Evolutionary conservation across 2,113 vertebrate species (phyloP).

Genomic region (Tretioscincus oriximinensis): DNA sequence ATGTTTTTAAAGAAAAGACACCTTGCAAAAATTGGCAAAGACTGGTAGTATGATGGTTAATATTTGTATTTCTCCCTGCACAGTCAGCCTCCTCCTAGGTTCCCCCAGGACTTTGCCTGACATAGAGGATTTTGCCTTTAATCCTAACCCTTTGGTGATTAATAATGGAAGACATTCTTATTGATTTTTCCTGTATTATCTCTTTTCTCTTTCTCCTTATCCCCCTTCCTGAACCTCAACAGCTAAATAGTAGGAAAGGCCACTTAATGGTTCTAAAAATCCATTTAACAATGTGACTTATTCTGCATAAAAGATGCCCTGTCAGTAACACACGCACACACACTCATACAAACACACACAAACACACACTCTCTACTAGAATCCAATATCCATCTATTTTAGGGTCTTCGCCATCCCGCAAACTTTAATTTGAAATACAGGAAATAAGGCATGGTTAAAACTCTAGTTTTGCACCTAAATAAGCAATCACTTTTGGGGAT

Average conservation of each 20-base stretch:
- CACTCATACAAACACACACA: conserved; percentile 17
- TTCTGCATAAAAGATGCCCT: conserved; percentile 5
- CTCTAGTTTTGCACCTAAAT: conserved; percentile 32
- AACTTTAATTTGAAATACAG: not conserved
- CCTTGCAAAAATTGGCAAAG: conserved; percentile 27
- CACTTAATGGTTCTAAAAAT: not conserved
- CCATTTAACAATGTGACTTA: conserved; percentile 18
- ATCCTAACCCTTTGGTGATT: conserved; percentile 51
- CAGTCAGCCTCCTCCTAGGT: conserved; percentile 55
- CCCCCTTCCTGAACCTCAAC: conserved; percentile 44
- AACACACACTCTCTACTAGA: not conserved
- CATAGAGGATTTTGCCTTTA: conserved; percentile 61
- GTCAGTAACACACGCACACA: not conserved
- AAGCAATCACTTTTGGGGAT: not conserved
- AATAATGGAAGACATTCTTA: conserved; percentile 54
- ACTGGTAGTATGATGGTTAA: conserved; percentile 41
- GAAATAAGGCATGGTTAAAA: conserved; percentile 47
- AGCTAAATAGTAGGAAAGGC: conserved; percentile 48
- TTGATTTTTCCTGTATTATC: conserved; percentile 53
- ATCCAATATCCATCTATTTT: conserved; percentile 33
- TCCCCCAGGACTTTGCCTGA: conserved; percentile 67
- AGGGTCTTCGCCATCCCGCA: conserved; percentile 35
- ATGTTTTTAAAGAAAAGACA: conserved; percentile 49
- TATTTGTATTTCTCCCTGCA: conserved; percentile 58
- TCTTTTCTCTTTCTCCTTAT: not conserved